Evolutionary conservation across 2,888 invertebrate genomes (phyloP), one percentile per base, ranked within the genome.

Genomic region (Gymnosoma rotundatum): DNA sequence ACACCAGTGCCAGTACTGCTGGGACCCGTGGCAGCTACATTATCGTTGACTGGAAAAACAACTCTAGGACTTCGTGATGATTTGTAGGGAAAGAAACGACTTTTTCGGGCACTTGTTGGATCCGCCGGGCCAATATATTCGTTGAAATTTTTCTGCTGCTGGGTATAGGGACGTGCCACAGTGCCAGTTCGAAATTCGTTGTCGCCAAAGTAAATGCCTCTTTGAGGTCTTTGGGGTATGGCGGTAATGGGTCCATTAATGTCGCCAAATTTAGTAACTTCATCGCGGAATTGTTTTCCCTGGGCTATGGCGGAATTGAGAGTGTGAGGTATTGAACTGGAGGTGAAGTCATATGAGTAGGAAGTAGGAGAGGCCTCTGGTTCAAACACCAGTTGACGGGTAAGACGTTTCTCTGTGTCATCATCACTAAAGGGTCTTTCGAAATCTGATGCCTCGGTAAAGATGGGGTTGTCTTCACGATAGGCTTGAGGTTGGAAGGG

Each of bases 211-310:
- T 88, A 92, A 52, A 91, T 87, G 16, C 90, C 91, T 14, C 91
- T 89, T 64, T 91, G 91, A 2, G 91, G 88, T 12, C 91, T 88
- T 50, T 90, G 91, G 0, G 91, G 92, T 52, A 92, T 54, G 3
- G 91, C 91, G 3, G 92, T 92, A 16, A 92, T 91, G 0, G 92
- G 92, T 12, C 92, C 92, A 83, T 92, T 92, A 12, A 92, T 88
- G 52, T 92, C 92, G 1, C 92, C 92, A 67, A 92, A 92, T 85
- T 92, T 92, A 38, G 92, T 92, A 3, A 92, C 92, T 61, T 92
- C 92, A 52, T 92, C 92, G 58, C 91, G 91, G 83, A 89, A 92
- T 5, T 89, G 86, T 81, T 92, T 91, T 1, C 89, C 90, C 0
- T 85, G 70, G 0, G 88, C 88, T 1, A 88, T 87, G 20, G 89